phyloP scores from a whole-genome alignment of 2,888 invertebrate genomes.

The Cheilosia scutellata region DNA sequence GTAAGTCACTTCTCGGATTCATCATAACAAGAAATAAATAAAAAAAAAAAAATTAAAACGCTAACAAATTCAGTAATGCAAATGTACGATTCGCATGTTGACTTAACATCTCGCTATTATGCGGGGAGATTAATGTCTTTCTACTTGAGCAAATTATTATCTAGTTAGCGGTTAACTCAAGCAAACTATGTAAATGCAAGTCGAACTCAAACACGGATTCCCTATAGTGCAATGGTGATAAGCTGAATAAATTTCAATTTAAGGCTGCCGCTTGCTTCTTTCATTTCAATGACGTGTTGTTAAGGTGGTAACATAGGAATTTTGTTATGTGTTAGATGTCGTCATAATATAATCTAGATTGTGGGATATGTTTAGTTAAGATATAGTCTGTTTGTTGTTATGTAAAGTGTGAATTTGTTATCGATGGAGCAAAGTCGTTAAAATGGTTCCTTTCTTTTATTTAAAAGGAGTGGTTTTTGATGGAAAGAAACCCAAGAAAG shows the following conservation, averaged over 20 bases:
- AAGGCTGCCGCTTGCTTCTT: not conserved
- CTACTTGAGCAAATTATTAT: constrained; percentile 26
- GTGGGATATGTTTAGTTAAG: no score
- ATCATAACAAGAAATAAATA: constrained; percentile 6
- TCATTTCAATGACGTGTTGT: no score
- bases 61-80: constrained; percentile 2
- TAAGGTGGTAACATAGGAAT: no score
- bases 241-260: constrained; percentile 19
- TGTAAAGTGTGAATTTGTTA: no score
- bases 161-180: constrained; percentile 24
- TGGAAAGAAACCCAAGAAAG: no score
- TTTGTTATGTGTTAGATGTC: no score
- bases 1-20: constrained; percentile 1
- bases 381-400: no score
- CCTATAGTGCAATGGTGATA: constrained; percentile 7
- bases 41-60: not conserved
- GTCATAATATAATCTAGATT: no score
- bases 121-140: constrained; percentile 29
- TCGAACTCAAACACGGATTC: not conserved
- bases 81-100: constrained; percentile 32
- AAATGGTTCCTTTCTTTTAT: no score
- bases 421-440: no score
- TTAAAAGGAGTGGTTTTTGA: no score
- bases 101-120: constrained; percentile 11
- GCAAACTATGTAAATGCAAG: constrained; percentile 14